Conservation (phyloP, 2,113 vertebrate species). For the Ctenodactylus gundi region DNA sequence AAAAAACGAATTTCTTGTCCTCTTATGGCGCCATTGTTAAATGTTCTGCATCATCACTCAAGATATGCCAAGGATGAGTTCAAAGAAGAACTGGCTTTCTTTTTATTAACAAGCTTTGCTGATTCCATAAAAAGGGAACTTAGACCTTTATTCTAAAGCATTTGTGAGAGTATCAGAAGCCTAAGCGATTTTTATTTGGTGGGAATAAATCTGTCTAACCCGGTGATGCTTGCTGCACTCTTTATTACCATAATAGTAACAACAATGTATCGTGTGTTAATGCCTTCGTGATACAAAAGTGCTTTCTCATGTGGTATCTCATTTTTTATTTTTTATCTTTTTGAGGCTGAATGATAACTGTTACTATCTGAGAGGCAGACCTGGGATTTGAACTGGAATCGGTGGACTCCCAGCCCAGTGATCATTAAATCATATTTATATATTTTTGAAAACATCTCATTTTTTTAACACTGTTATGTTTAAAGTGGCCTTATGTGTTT, state of each 20-base stretch:
- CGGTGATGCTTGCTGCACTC: not conserved
- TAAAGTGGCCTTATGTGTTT: not conserved
- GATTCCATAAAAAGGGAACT: constrained; percentile 41
- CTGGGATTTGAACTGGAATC: not conserved
- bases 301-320: constrained; percentile 6
- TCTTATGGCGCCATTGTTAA: constrained; percentile 27
- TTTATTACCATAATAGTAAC: constrained; percentile 42
- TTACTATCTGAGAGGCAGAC: constrained; percentile 4
- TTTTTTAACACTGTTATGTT: not conserved
- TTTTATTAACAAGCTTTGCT: constrained; percentile 44
- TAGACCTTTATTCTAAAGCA: constrained; percentile 9
- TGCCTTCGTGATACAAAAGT: constrained; percentile 19
- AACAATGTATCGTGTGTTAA: constrained; percentile 49
- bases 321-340: constrained; percentile 45
- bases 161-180: constrained; percentile 58
- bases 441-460: not conserved
- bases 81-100: not conserved
- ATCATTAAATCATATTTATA: not conserved
- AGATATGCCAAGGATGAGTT: not conserved
- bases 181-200: constrained; percentile 54
- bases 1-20: not conserved
- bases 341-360: not conserved
- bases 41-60: constrained; percentile 19
- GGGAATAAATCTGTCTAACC: constrained; percentile 56
- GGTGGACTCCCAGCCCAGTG: not conserved